phyloP scores from a whole-genome alignment of 2,113 vertebrate genomes.

The Xiphias gladius region DNA sequence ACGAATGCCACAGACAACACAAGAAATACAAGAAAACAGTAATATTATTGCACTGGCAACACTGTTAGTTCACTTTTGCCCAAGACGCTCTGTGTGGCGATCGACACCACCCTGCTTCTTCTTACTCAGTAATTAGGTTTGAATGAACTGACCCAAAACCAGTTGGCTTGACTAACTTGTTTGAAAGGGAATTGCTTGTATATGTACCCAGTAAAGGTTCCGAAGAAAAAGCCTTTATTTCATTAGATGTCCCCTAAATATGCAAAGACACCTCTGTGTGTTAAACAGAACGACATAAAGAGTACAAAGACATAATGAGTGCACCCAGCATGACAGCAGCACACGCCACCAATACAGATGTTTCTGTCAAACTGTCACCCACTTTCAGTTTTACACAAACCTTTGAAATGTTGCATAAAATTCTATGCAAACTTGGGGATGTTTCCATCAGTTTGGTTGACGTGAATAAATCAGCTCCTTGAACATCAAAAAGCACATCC shows the following conservation, averaged over 20 bases:
- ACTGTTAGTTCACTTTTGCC: not conserved
- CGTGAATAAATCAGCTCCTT: constrained; percentile 26
- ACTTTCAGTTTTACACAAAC: constrained; percentile 33
- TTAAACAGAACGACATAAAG: constrained; percentile 42
- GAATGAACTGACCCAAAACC: constrained; percentile 5
- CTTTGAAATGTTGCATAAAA: constrained; percentile 38
- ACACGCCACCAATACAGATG: constrained; percentile 34
- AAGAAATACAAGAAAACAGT: not conserved
- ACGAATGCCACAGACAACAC: not conserved
- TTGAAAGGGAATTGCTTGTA: not conserved
- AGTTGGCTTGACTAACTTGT: not conserved
- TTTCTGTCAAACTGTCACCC: constrained; percentile 64
- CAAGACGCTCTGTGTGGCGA: not conserved
- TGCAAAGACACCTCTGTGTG: constrained; percentile 34
- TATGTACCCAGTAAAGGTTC: not conserved
- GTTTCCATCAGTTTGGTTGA: constrained; percentile 44
- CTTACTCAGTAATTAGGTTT: constrained; percentile 1
- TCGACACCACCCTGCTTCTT: not conserved
- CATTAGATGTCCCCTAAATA: constrained; percentile 37
- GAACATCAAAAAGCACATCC: constrained; percentile 39
- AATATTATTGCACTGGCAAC: not conserved
- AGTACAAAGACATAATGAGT: constrained; percentile 67
- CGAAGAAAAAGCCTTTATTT: not conserved
- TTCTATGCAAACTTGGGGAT: constrained; percentile 22
- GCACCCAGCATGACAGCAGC: constrained; percentile 34